Conservation (phyloP, 2,888 invertebrate species). For the Melolontha melolontha region DNA sequence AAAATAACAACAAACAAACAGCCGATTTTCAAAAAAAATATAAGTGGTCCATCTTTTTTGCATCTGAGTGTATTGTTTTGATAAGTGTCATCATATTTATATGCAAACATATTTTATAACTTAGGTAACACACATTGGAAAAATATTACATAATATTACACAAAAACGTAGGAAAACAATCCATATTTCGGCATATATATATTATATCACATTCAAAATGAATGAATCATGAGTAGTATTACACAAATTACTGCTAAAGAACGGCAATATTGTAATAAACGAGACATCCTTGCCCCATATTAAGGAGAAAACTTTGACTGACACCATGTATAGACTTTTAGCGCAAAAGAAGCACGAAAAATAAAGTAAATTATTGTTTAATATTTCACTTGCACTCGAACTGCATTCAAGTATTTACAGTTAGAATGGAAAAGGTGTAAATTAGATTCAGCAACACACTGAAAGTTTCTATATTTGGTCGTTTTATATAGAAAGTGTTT, state of each 20-base stretch:
- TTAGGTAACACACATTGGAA: no score
- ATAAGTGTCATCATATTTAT: no score
- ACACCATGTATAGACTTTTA: constrained; percentile 8
- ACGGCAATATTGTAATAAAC: background rate
- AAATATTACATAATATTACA: background rate
- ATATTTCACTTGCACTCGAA: constrained; percentile 7
- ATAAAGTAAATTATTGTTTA: background rate
- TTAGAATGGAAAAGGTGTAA: constrained; percentile 14
- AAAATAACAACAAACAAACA: no score
- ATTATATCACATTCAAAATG: constrained; percentile 9
- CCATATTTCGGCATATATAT: background rate
- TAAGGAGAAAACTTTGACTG: constrained; percentile 20
- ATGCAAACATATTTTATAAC: no score
- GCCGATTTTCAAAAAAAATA: no score
- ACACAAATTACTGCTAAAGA: constrained; percentile 3
- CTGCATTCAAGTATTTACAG: background rate
- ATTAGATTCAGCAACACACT: background rate
- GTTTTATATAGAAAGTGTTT: constrained; percentile 4
- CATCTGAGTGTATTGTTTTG: no score
- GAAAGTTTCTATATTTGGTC: constrained; percentile 1
- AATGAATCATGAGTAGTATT: constrained; percentile 14
- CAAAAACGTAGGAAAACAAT: background rate
- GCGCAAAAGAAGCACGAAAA: background rate
- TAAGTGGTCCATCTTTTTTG: no score
- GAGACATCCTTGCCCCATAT: constrained; percentile 27